Evolutionary conservation across 2,113 vertebrate genomes (phyloP), one percentile per base, ranked within the genome.

Genomic region (Butastur rufipennis): DNA sequence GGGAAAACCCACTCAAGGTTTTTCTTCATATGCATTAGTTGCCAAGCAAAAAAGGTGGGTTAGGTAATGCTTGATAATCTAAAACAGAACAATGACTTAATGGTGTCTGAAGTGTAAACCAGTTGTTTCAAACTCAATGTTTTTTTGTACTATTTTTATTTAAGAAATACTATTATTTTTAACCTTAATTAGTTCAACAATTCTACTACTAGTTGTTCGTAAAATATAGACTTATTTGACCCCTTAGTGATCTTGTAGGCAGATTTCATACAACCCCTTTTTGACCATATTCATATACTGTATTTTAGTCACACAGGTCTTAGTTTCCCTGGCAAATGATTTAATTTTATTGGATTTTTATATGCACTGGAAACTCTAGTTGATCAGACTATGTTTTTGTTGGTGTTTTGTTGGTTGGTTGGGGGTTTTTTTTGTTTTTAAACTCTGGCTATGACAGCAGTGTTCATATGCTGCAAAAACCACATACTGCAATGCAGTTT

Each of bases 241-340:
- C 1, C 3, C 7, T 74, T 85, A 5, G 40, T 73, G 10, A 38
- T 87, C 26, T 47, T 85, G 13, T 55, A 70, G n/a, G 34, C 3
- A 59, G 34, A 53, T 1, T 12, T 65, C 11, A 16, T 38, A 21
- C 26, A 50, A n/a, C 13, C 6, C 5, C 3, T 6, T 81, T 67
- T 55, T 65, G 8, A 72, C n/a, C 4, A 6, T 32, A 29, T 26
- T 18, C 3, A 3, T 1, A 2, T 16, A 21, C 5, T 59, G 9
- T 75, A 63, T 47, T 86, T 75, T 80, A 23, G 16, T 55, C 34
- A 70, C 4, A 6, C 1, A 5, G 5, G 3, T 68, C 52, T 73
- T 68, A n/a, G 68, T 61, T 93, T 83, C 45, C 20, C 13, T 43
- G 4, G 8, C 4, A 87, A 9, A 9, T 61, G 13, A 48, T 34